These are phyloP conservation scores for Cosmopolites sordidus DNA, from an alignment of 2,888 invertebrate species.

Conservation along the genomic window DNA sequence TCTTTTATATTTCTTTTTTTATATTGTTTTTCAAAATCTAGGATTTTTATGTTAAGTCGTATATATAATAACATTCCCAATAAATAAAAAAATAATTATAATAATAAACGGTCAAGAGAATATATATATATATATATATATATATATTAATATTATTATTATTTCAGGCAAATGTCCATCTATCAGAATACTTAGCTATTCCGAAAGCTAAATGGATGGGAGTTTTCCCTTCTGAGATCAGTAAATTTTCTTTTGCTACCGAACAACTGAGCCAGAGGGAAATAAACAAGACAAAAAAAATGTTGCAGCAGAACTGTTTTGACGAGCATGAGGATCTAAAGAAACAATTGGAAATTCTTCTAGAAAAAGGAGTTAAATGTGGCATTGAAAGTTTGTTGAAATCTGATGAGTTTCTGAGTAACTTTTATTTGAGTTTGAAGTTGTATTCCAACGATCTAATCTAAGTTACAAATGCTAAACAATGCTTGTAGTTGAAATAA, in stretches of 20 bases:
- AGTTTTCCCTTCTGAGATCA: conserved; percentile 72
- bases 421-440: conserved; percentile 68
- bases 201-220: conserved; percentile 74
- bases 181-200: conserved; percentile 64
- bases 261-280: conserved; percentile 59
- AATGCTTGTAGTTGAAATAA: too few relatives aligned
- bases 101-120: too few relatives aligned
- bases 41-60: too few relatives aligned
- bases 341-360: conserved; percentile 55
- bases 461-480: too few relatives aligned
- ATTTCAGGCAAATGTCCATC: conserved; percentile 56
- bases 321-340: conserved; percentile 46
- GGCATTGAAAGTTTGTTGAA: conserved; percentile 74
- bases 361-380: conserved; percentile 59
- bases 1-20: too few relatives aligned
- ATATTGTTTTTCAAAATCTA: too few relatives aligned
- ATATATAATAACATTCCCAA: too few relatives aligned
- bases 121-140: too few relatives aligned
- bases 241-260: conserved; percentile 53
- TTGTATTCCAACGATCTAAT: conserved; percentile 57
- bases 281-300: conserved; percentile 55
- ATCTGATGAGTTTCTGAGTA: conserved; percentile 58
- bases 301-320: conserved; percentile 57
- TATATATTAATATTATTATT: background rate
- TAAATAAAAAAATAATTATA: too few relatives aligned